A percentile compares a stretch with the other conserved stretches of the same genome.
Conservation (phyloP, 2,797 vertebrate species). For the Acanthurus lineatus region DNA sequence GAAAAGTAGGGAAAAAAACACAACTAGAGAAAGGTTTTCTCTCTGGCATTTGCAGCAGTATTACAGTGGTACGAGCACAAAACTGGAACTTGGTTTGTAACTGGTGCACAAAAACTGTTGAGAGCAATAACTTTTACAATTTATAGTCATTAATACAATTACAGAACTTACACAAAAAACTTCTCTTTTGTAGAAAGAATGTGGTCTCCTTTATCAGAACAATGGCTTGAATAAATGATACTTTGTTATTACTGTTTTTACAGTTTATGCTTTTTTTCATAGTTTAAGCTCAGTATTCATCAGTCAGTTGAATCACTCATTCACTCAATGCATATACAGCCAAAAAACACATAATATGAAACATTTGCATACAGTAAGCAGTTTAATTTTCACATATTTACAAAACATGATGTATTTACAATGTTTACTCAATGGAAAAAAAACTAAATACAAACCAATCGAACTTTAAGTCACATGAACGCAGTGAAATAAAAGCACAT, state of each 20-base stretch:
- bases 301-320: not conserved
- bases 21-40: conserved; percentile 4
- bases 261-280: conserved; percentile 2
- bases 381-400: conserved; percentile 77
- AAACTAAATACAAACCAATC: conserved; percentile 1
- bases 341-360: conserved; percentile 17
- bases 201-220: not conserved
- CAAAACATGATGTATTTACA: conserved; percentile 78
- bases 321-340: not conserved
- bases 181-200: conserved; percentile 6
- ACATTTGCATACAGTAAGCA: conserved; percentile 22
- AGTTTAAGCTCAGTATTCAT: not conserved
- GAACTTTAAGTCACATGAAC: conserved; percentile 1
- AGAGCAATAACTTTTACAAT: not conserved
- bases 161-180: not conserved
- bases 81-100: conserved; percentile 14
- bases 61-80: not conserved
- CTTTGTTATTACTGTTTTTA: not conserved
- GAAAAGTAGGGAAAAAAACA: conserved; percentile 15
- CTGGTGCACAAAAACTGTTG: not conserved
- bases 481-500: not conserved
- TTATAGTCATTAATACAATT: conserved; percentile 5
- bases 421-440: conserved; percentile 7
- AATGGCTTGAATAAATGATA: conserved; percentile 24
- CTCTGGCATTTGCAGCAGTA: not conserved